Evolutionary conservation across 2,888 invertebrate species (phyloP).

Genomic region (Acronicta psi): DNA sequence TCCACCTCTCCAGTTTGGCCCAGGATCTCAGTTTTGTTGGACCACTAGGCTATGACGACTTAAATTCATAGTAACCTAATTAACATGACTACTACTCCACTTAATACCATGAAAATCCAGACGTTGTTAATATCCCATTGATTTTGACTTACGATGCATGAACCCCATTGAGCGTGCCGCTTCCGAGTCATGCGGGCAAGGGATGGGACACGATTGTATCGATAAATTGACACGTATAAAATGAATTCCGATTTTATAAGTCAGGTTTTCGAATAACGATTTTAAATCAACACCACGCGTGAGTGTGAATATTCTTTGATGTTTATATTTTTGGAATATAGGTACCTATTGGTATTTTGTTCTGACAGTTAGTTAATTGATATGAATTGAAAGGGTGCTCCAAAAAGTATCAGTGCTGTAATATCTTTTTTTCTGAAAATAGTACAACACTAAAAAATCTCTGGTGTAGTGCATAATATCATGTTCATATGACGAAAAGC

Average conservation of each 20-base stretch:
- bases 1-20: too few species aligned
- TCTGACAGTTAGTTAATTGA: not conserved
- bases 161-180: slow-evolving; percentile 47
- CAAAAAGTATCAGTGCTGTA: not conserved
- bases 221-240: slow-evolving; percentile 43
- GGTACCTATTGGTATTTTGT: not conserved
- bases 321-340: not conserved
- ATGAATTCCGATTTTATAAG: slow-evolving; percentile 22
- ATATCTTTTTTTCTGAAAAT: too few species aligned
- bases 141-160: slow-evolving; percentile 57
- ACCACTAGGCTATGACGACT: too few species aligned
- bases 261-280: slow-evolving; percentile 37
- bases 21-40: too few species aligned
- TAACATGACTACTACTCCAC: not conserved
- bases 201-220: slow-evolving; percentile 45
- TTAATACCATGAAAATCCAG: slow-evolving; percentile 10
- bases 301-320: slow-evolving; percentile 1
- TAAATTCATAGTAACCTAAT: too few species aligned
- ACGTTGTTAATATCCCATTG: slow-evolving; percentile 51
- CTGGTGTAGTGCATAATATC: too few species aligned
- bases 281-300: slow-evolving; percentile 3
- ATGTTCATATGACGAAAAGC: too few species aligned
- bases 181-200: slow-evolving; percentile 7
- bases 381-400: not conserved
- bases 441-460: not conserved